A percentile compares a stretch with the other conserved stretches of the same genome.
phyloP scores from a whole-genome alignment of 1,140 invertebrate species.

The Anagrus nilaparvatae region DNA sequence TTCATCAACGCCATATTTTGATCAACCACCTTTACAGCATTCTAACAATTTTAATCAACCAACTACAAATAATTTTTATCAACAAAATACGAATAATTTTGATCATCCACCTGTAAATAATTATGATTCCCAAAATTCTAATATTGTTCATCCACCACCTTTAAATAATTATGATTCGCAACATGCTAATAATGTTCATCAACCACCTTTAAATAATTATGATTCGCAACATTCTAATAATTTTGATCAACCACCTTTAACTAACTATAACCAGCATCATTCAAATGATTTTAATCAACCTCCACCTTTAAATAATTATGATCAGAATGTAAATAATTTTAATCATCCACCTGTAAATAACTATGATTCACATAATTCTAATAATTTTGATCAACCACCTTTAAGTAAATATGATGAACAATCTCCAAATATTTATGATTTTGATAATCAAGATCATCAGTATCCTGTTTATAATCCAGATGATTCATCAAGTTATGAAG shows the following conservation, averaged over 20 bases:
- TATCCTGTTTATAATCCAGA: too few species aligned
- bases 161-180: constrained; percentile 1
- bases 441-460: constrained; percentile 8
- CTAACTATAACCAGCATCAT: constrained; percentile 2
- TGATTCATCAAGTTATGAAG: not conserved
- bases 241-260: constrained; percentile 1
- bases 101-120: not conserved
- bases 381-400: constrained; percentile 14
- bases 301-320: not conserved
- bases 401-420: constrained; percentile 1
- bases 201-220: constrained; percentile 10
- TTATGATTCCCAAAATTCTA: not conserved
- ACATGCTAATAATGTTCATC: constrained; percentile 10
- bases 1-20: not conserved
- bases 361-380: not conserved
- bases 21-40: constrained; percentile 6
- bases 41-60: not conserved
- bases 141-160: constrained; percentile 1
- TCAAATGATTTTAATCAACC: constrained; percentile 11
- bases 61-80: not conserved
- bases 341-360: constrained; percentile 1
- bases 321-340: not conserved
- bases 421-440: constrained; percentile 10
- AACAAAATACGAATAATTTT: not conserved
- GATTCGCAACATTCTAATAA: constrained; percentile 10